Evolutionary conservation across 2,888 invertebrate species (phyloP).

Genomic region (Isoperla grammatica): DNA sequence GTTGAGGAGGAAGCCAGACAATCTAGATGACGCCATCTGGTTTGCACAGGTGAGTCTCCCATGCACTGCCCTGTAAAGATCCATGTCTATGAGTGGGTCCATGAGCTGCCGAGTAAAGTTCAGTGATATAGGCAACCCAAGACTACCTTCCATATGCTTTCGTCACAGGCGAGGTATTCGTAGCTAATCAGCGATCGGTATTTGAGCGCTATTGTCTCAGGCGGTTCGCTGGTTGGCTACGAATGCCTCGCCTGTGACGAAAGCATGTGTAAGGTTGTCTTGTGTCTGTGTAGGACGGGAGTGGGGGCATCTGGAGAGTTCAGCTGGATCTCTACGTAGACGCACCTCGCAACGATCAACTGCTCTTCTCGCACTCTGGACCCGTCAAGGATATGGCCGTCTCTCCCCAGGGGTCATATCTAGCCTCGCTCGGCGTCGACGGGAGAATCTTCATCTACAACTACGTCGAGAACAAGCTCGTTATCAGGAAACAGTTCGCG

Average conservation of each 20-base stretch:
- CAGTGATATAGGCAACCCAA: too few species aligned
- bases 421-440: slow-evolving; percentile 67
- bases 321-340: slow-evolving; percentile 55
- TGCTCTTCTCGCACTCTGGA: slow-evolving; percentile 72
- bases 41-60: slow-evolving; percentile 48
- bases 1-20: slow-evolving; percentile 44
- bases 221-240: too few species aligned
- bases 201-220: too few species aligned
- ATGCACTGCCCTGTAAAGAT: too few species aligned
- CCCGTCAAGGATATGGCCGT: slow-evolving; percentile 60
- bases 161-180: too few species aligned
- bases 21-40: slow-evolving; percentile 48
- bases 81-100: too few species aligned
- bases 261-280: too few species aligned
- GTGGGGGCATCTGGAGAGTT: slow-evolving; percentile 73
- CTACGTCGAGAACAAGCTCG: slow-evolving; percentile 53
- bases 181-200: too few species aligned
- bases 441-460: slow-evolving; percentile 70
- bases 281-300: slow-evolving; percentile 74
- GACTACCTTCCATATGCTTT: too few species aligned
- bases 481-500: slow-evolving; percentile 54
- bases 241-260: too few species aligned
- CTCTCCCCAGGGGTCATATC: slow-evolving; percentile 63
- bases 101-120: too few species aligned
- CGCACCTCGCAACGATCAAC: slow-evolving; percentile 31